A percentile compares a stretch with the other conserved stretches of the same genome.
Evolutionary conservation across 2,888 invertebrate species (phyloP).

Genomic region (Zhuqinia jingwanae): DNA sequence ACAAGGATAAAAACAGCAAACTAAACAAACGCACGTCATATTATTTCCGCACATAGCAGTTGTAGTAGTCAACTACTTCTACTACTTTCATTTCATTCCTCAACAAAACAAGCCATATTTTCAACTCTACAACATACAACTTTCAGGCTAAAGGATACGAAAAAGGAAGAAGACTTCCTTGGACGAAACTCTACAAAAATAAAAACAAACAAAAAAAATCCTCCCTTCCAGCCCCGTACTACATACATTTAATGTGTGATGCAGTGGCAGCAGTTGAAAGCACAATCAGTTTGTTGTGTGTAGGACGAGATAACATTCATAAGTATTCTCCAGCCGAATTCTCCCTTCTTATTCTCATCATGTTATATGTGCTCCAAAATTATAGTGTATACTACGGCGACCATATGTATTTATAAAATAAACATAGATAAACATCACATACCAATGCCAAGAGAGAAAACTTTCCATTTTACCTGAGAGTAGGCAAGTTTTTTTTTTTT

Average conservation of each 20-base stretch:
- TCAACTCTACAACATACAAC: neutral
- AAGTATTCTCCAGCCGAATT: neutral
- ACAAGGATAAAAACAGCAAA: conserved; percentile 24
- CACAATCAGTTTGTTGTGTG: too few species aligned
- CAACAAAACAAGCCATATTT: neutral
- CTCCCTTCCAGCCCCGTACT: too few species aligned
- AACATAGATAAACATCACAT: neutral
- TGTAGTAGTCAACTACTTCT: conserved; percentile 2
- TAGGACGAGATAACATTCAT: neutral
- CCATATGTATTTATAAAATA: neutral
- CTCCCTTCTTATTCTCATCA: neutral
- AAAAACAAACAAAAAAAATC: too few species aligned
- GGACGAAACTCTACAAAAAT: neutral
- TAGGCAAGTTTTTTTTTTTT: conserved; percentile 49
- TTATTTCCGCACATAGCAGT: neutral
- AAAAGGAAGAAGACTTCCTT: neutral
- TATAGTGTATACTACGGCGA: neutral
- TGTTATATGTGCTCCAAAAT: neutral
- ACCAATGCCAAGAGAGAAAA: conserved; percentile 16
- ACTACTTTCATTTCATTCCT: conserved; percentile 5
- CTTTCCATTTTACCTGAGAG: conserved; percentile 54
- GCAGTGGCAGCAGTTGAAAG: too few species aligned
- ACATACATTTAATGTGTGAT: too few species aligned
- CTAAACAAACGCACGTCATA: conserved; percentile 3
- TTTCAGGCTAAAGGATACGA: neutral